Conservation (phyloP, 1,140 invertebrate species). For the Teleopsis dalmanni region DNA sequence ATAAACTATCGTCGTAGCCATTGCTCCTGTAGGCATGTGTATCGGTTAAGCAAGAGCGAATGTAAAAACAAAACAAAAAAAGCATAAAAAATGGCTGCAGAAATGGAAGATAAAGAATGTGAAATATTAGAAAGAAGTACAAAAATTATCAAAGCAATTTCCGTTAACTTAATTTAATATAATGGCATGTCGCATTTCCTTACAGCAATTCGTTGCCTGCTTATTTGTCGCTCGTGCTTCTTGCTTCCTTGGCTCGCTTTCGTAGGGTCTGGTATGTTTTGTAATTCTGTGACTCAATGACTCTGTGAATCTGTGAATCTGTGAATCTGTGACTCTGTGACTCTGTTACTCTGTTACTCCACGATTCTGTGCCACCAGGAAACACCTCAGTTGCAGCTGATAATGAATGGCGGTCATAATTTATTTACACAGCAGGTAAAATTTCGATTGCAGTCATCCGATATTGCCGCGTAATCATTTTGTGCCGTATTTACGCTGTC, state of each 20-base stretch:
- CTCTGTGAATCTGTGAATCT: no score
- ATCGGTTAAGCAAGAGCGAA: no score
- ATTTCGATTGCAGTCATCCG: conserved; percentile 10
- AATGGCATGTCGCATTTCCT: neutral
- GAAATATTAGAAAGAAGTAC: neutral
- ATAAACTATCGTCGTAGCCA: no score
- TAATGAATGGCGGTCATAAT: no score
- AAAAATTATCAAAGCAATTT: neutral
- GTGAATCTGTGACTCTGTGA: no score
- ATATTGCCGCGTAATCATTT: conserved; percentile 7
- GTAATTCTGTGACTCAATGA: no score
- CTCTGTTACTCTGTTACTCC: no score
- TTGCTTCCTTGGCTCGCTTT: neutral
- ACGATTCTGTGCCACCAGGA: no score
- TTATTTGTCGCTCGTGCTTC: neutral
- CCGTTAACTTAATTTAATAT: conserved; percentile 1
- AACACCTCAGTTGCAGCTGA: no score
- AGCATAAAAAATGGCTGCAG: no score
- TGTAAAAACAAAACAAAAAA: no score
- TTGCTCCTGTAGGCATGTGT: no score
- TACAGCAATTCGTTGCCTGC: neutral
- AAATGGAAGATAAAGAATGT: neutral
- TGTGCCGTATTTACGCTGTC: conserved; percentile 1
- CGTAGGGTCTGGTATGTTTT: neutral
- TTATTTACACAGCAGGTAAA: conserved; percentile 7